Percentiles rank a stretch among this genome's conserved stretches.
These are phyloP conservation scores for Chaitophorus viminalis DNA, from an alignment of 2,888 invertebrate genomes.

Conservation along the genomic window DNA sequence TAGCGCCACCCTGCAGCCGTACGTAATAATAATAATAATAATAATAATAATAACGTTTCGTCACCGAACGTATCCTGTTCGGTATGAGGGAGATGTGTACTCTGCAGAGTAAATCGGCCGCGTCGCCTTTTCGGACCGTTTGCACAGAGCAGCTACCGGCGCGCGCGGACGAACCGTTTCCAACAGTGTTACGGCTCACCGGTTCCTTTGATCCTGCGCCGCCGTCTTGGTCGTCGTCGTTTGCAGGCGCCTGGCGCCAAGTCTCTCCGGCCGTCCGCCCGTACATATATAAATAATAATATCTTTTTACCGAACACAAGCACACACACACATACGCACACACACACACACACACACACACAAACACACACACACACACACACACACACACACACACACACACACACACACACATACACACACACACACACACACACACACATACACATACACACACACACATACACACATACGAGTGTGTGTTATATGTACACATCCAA, in stretches of 20 bases:
- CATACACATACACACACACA: too few species aligned
- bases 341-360: too few species aligned
- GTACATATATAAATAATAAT: not conserved
- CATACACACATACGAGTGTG: not conserved
- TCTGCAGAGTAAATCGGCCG: conserved; percentile 45
- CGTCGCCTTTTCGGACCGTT: conserved; percentile 53
- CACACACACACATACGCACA: too few species aligned
- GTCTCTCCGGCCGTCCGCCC: conserved; percentile 9
- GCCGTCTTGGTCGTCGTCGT: conserved; percentile 19
- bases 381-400: too few species aligned
- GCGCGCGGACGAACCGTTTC: conserved; percentile 39
- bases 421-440: too few species aligned
- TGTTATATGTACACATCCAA: too few species aligned
- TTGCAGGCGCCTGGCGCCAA: conserved; percentile 52
- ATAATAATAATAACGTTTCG: not conserved
- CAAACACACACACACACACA: too few species aligned
- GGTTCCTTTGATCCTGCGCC: conserved; percentile 48
- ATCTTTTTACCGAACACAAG: not conserved
- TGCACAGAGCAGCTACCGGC: not conserved
- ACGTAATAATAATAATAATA: not conserved
- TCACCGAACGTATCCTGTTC: conserved; percentile 24
- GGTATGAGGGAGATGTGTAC: too few species aligned
- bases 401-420: too few species aligned
- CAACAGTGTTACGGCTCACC: conserved; percentile 45
- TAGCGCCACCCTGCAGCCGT: not conserved